These are phyloP conservation scores for Nycticryphes semicollaris DNA, from an alignment of 2,113 vertebrate genomes.

Conservation along the genomic window DNA sequence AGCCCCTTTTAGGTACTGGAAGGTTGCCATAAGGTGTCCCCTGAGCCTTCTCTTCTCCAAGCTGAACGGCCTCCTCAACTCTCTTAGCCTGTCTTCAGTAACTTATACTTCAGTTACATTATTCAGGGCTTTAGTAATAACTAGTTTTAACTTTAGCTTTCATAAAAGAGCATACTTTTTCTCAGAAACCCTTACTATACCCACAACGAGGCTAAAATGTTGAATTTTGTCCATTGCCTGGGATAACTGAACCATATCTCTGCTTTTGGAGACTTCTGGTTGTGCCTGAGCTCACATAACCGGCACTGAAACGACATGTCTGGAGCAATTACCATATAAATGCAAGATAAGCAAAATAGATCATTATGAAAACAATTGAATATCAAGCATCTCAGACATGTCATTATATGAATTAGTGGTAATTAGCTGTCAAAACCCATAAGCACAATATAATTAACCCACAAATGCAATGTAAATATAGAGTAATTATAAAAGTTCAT, in stretches of 20 bases:
- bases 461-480: background rate
- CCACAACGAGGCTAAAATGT: background rate
- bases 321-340: background rate
- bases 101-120: background rate
- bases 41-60: no score
- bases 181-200: background rate
- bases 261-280: background rate
- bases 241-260: background rate
- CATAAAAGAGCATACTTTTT: background rate
- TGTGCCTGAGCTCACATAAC: background rate
- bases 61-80: no score
- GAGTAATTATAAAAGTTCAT: background rate
- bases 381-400: background rate
- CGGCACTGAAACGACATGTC: background rate
- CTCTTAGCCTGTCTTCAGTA: no score
- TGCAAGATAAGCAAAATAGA: conserved; percentile 1
- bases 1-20: no score
- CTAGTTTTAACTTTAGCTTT: background rate
- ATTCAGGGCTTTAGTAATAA: background rate
- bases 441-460: conserved; percentile 5
- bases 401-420: conserved; percentile 12
- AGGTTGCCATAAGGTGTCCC: no score
- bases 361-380: background rate
- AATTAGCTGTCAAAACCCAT: conserved; percentile 28
- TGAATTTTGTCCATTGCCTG: background rate